phyloP scores from a whole-genome alignment of 2,113 vertebrate species.

The Gallinago media region DNA sequence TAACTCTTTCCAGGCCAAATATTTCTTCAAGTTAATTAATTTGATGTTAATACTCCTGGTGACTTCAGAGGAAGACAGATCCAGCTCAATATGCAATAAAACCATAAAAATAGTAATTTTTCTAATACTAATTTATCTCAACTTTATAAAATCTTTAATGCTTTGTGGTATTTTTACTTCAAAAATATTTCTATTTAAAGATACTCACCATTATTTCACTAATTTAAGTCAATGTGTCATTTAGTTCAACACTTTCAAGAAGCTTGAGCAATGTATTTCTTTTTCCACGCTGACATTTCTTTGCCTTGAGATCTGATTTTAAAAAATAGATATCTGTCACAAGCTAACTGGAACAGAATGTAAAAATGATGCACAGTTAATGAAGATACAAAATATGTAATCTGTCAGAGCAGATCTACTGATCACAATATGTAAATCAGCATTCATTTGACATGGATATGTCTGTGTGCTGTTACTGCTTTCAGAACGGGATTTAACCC shows the following conservation, averaged over 20 bases:
- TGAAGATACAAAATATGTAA: slow-evolving; percentile 42
- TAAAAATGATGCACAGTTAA: slow-evolving; percentile 32
- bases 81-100: slow-evolving; percentile 40
- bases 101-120: background rate
- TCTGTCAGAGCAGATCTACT: slow-evolving; percentile 30
- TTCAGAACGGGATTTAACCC: background rate
- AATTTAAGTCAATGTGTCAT: background rate
- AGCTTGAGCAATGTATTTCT: slow-evolving; percentile 25
- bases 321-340: slow-evolving; percentile 46
- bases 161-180: slow-evolving; percentile 27
- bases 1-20: background rate
- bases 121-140: slow-evolving; percentile 4
- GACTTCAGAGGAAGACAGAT: slow-evolving; percentile 40
- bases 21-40: slow-evolving; percentile 41
- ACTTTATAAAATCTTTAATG: background rate
- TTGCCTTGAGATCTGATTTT: slow-evolving; percentile 28
- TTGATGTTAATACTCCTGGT: slow-evolving; percentile 12
- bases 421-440: background rate
- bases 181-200: slow-evolving; percentile 34
- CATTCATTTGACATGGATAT: background rate
- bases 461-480: background rate
- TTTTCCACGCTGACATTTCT: slow-evolving; percentile 32
- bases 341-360: slow-evolving; percentile 41
- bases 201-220: background rate
- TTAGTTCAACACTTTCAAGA: slow-evolving; percentile 12